Evolutionary conservation across 23 tunicate species (phyloP), one percentile per base, ranked within the genome.

Genomic region (Corella eumyota): DNA sequence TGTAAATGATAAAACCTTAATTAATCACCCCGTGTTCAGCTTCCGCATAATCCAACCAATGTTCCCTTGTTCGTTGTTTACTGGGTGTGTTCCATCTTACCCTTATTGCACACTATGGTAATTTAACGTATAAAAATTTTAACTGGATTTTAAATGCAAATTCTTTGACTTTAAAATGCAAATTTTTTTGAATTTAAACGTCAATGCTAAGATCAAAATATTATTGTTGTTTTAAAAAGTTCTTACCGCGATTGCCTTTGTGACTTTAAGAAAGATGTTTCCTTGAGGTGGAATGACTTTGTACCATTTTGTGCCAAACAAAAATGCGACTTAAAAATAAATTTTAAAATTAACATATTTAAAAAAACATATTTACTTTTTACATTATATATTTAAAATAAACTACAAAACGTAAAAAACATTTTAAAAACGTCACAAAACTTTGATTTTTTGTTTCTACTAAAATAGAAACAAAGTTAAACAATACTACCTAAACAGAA

Each of bases 21-120:
- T n/a, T n/a, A n/a, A n/a, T n/a, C n/a, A n/a, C n/a, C n/a, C n/a
- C n/a, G n/a, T n/a, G n/a, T n/a, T n/a, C n/a, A n/a, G n/a, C n/a
- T n/a, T n/a, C n/a, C n/a, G n/a, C n/a, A 48, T 93, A 93, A 53
- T 93, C 94, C 78, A 93, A 32, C 81, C 86, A 93, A 51, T 93
- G 99, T 11, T 85, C 90, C 34, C 76, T 81, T 21, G 56, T 76
- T 66, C 87, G 50, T 53, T 78, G 45, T 19, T 66, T 61, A 5
- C 51, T n/a, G 28, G 76, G 80, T 1, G 70, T 70, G 27, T 76
- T 76, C 70, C 75, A 76, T 4, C 94, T 73, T 32, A 50, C 58
- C 50, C 49, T 69, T n/a, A 70, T 30, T 2, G 94, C 92, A 32
- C 29, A 26, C 90, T 81, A 55, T n/a, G n/a, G n/a, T n/a, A n/a